These are phyloP conservation scores for Campoplex capitator DNA, from an alignment of 2,888 invertebrate genomes.

Conservation along the genomic window DNA sequence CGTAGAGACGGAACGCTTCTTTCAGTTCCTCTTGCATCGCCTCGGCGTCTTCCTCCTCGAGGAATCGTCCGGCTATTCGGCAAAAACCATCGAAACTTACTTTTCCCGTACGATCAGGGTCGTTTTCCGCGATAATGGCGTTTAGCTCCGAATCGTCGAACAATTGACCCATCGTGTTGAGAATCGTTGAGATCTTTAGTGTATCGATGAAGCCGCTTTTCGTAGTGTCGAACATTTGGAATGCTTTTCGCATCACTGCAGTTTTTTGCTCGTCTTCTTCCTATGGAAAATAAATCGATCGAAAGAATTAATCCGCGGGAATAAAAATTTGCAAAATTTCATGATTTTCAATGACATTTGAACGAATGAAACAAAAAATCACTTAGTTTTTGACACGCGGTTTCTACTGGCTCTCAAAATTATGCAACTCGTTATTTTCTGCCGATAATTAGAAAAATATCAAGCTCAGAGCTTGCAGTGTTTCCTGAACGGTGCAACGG, in stretches of 20 bases:
- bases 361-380: no score
- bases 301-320: not conserved
- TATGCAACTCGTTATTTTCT: no score
- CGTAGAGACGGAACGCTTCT: slow-evolving; percentile 98
- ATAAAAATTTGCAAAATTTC: not conserved
- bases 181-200: slow-evolving; percentile 94
- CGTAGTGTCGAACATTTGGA: slow-evolving; percentile 98
- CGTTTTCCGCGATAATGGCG: slow-evolving; percentile 95
- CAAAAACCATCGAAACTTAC: slow-evolving; percentile 98
- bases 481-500: no score
- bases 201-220: slow-evolving; percentile 97
- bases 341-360: no score
- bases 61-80: slow-evolving; percentile 95
- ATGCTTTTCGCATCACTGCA: slow-evolving; percentile 97
- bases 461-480: no score
- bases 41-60: slow-evolving; percentile 98
- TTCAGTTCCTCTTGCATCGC: slow-evolving; percentile 98
- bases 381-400: no score
- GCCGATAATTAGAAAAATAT: no score
- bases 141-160: slow-evolving; percentile 97
- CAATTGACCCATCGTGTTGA: slow-evolving; percentile 97
- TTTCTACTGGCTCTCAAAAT: no score
- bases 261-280: slow-evolving; percentile 92
- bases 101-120: slow-evolving; percentile 95
- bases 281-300: slow-evolving; percentile 67